Percentiles rank a stretch among this genome's conserved stretches.
Evolutionary conservation across 2,113 vertebrate genomes (phyloP).

Genomic region (Sus scrofa): DNA sequence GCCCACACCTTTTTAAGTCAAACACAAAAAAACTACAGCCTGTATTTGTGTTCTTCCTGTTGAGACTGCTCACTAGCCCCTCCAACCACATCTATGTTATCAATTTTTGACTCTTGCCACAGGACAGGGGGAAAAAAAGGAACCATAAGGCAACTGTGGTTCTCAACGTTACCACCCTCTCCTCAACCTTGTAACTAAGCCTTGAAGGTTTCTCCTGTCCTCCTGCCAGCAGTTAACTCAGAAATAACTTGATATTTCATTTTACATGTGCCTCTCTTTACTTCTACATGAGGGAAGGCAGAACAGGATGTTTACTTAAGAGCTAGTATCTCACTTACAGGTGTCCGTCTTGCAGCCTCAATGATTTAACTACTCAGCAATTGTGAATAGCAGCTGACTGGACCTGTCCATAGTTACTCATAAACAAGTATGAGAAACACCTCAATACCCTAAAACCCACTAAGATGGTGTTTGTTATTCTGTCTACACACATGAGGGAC

Average conservation of each 20-base stretch:
- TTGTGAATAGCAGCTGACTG: conserved; percentile 41
- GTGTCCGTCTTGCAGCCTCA: not conserved
- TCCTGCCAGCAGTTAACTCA: not conserved
- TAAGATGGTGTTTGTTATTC: not conserved
- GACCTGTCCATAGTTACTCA: conserved; percentile 72
- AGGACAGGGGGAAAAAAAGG: not conserved
- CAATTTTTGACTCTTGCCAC: not conserved
- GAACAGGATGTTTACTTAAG: conserved; percentile 47
- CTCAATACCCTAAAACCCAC: conserved; percentile 52
- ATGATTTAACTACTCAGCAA: conserved; percentile 69
- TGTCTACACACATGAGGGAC: not conserved
- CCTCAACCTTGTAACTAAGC: not conserved
- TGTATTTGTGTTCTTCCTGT: not conserved
- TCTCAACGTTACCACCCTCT: not conserved
- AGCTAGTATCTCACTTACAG: not conserved
- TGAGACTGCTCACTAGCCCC: not conserved
- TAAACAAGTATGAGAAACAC: conserved; percentile 75
- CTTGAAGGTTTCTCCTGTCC: not conserved
- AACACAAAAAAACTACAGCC: not conserved
- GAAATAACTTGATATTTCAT: not conserved
- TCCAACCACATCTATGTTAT: not conserved
- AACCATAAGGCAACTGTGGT: not conserved
- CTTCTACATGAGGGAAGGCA: not conserved
- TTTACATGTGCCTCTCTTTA: not conserved
- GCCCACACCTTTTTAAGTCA: conserved; percentile 49